Evolutionary conservation across 2,113 vertebrate species (phyloP).

Genomic region (Trinectes maculatus): DNA sequence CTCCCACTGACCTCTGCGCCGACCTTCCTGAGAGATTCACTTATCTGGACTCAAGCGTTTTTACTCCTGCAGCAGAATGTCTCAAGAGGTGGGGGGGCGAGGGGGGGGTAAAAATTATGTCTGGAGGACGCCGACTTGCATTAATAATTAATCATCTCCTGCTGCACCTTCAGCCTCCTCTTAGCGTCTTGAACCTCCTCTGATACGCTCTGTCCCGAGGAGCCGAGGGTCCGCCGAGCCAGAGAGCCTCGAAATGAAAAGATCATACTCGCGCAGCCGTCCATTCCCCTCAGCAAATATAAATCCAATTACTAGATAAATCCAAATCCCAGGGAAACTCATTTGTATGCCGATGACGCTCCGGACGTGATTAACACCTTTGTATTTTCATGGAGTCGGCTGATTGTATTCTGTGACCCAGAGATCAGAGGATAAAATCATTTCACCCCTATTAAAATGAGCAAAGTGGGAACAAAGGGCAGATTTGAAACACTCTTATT

Average conservation of each 20-base stretch:
- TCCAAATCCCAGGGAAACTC: slow-evolving; percentile 39
- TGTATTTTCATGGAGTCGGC: slow-evolving; percentile 41
- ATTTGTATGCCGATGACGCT: slow-evolving; percentile 47
- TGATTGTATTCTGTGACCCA: slow-evolving; percentile 57
- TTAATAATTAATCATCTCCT: slow-evolving; percentile 78
- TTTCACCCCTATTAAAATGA: slow-evolving; percentile 59
- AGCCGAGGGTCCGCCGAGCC: slow-evolving; percentile 23
- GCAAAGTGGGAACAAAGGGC: slow-evolving; percentile 51
- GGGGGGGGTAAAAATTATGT: slow-evolving; percentile 67
- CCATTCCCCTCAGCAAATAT: slow-evolving; percentile 55
- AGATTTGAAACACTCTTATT: slow-evolving; percentile 22
- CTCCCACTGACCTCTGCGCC: slow-evolving; percentile 43
- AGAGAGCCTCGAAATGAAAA: slow-evolving; percentile 39
- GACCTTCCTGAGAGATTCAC: slow-evolving; percentile 61
- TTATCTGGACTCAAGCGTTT: slow-evolving; percentile 52
- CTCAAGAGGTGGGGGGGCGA: slow-evolving; percentile 43
- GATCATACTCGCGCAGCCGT: not conserved
- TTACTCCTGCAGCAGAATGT: slow-evolving; percentile 56
- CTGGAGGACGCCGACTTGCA: slow-evolving; percentile 69
- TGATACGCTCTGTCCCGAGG: slow-evolving; percentile 64
- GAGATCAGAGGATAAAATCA: slow-evolving; percentile 55
- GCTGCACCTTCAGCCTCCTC: slow-evolving; percentile 43
- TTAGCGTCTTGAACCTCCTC: slow-evolving; percentile 42
- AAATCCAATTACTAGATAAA: slow-evolving; percentile 76
- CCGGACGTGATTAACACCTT: slow-evolving; percentile 55